Base-by-base conservation (phyloP, 2,113 vertebrate genomes). In the Rallus limicola region DNA sequence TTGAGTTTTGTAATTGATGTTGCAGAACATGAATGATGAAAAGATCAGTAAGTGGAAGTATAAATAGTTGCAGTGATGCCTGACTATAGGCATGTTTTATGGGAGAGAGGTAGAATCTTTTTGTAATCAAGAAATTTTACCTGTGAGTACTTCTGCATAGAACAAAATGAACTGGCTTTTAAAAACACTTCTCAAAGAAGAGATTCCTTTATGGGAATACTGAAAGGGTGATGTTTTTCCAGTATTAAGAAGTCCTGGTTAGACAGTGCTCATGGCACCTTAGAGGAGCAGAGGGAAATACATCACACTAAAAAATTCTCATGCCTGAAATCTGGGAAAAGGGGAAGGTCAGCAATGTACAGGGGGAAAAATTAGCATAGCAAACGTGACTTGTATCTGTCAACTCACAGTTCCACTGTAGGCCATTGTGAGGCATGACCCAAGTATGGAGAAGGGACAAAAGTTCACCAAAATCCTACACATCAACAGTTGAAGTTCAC, bases 321-420 rank as follows among this genome's bases (percentile, higher is more conserved):
- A 2, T 40, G 10, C 16, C 46, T 81, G 52, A 86, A 86, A 70
- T 81, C 24, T 58, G 42, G 34, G 28, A 46, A 10, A 62, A 31
- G 69, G 50, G 8, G 25, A 60, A 64, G 44, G 8, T 33, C 34
- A 12, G 42, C 40, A 46, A 5, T 11, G 6, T 70, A 40, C 3
- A n/a, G 36, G 13, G n/a, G 83, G 44, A n/a, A 76, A 52, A 55
- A 48, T 0, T 0, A 58, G n/a, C 3, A 12, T 48, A 63, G 13
- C 10, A 19, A 67, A 19, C 28, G 80, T 83, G 31, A 7, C 21
- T 3, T 5, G 5, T 29, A 6, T 38, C 58, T 71, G n/a, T 74
- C 34, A 87, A 48, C 8, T 63, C 0, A 0, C 31, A 42, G 0
- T 74, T 80, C 63, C 16, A 19, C 26, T 65, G 50, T 33, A 53